These are phyloP conservation scores for Operophtera brumata DNA, from an alignment of 2,888 invertebrate species.

Conservation along the genomic window DNA sequence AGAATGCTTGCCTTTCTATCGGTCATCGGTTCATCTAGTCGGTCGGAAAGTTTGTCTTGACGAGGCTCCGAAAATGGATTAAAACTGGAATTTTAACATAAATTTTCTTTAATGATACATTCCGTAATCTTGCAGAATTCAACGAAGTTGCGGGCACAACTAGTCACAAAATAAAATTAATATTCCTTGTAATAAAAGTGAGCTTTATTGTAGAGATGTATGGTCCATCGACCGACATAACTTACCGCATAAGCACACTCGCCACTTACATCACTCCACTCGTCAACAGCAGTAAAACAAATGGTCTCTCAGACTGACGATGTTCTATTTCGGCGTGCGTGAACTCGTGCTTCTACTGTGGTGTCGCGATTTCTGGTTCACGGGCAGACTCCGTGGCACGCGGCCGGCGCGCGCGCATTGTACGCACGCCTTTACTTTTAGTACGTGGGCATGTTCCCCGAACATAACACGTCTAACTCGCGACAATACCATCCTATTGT, in stretches of 20 bases:
- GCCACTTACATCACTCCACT: too few relatives aligned
- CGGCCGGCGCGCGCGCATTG: slow-evolving; percentile 54
- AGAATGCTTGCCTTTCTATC: too few relatives aligned
- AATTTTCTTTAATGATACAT: too few relatives aligned
- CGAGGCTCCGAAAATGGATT: too few relatives aligned
- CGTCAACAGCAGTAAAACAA: slow-evolving; percentile 14
- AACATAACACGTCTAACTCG: slow-evolving; percentile 53
- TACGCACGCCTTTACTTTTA: slow-evolving; percentile 50
- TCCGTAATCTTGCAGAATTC: too few relatives aligned
- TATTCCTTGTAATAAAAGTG: too few relatives aligned
- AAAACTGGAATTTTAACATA: too few relatives aligned
- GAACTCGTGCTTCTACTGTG: slow-evolving; percentile 11
- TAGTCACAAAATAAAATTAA: too few relatives aligned
- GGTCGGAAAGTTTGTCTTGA: too few relatives aligned
- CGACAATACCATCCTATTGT: slow-evolving; percentile 29
- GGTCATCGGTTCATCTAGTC: too few relatives aligned
- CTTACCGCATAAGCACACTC: neutral
- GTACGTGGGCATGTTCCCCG: slow-evolving; percentile 63
- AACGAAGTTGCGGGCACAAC: too few relatives aligned
- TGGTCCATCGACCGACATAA: neutral
- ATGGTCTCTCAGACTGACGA: slow-evolving; percentile 40
- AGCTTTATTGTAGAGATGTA: too few relatives aligned
- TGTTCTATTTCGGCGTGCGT: slow-evolving; percentile 71
- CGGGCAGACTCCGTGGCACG: slow-evolving; percentile 51
- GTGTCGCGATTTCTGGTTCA: slow-evolving; percentile 47